phyloP scores from a whole-genome alignment of 2,888 invertebrate species.

The Empis livida region DNA sequence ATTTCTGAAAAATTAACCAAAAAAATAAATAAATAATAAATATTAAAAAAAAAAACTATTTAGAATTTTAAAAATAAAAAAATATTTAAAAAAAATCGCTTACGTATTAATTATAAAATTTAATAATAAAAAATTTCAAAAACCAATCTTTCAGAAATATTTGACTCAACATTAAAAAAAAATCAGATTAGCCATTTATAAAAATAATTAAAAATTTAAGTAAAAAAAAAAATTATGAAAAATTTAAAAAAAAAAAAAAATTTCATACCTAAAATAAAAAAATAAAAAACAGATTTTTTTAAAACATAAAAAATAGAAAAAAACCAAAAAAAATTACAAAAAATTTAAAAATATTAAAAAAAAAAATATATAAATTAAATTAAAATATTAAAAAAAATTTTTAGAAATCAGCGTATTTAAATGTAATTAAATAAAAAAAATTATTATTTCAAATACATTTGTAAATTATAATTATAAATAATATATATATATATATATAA shows the following conservation, averaged over 20 bases:
- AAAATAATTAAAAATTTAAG: constrained; percentile 20
- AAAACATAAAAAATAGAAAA: constrained; percentile 10
- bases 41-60: constrained; percentile 10
- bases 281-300: constrained; percentile 10
- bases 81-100: constrained; percentile 1
- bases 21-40: constrained; percentile 3
- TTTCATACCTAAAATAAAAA: constrained; percentile 14
- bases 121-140: not conserved
- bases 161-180: constrained; percentile 9
- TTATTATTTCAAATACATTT: not conserved
- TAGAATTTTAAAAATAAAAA: constrained; percentile 8
- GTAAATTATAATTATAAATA: too few relatives aligned
- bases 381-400: constrained; percentile 3
- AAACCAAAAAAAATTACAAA: constrained; percentile 7
- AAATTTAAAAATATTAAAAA: constrained; percentile 5
- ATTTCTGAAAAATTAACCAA: constrained; percentile 10
- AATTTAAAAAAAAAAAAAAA: constrained; percentile 12
- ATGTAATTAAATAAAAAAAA: constrained; percentile 2
- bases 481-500: constrained; percentile 6
- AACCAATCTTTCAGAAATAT: constrained; percentile 9
- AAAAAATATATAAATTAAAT: not conserved
- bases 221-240: constrained; percentile 10
- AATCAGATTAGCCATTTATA: constrained; percentile 20
- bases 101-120: constrained; percentile 5
- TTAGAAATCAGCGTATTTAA: constrained; percentile 11